These are phyloP conservation scores for Drosophila antonietae DNA, from an alignment of 2,888 invertebrate genomes.

Conservation along the genomic window DNA sequence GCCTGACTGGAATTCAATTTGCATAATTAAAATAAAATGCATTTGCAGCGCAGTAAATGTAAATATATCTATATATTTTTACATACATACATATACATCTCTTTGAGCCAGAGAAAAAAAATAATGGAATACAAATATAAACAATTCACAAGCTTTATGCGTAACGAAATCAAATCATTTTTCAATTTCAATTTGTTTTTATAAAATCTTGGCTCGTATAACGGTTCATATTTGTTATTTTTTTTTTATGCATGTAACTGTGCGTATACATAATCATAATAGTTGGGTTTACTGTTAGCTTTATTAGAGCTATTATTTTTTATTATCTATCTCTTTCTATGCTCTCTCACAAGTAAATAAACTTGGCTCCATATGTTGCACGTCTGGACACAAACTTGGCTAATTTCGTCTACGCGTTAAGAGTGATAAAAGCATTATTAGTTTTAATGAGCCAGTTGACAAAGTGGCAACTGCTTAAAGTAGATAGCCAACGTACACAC, in stretches of 20 bases:
- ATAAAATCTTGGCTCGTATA: conserved; percentile 6
- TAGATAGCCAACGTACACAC: conserved; percentile 8
- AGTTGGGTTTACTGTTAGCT: not conserved
- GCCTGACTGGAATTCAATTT: conserved; percentile 69
- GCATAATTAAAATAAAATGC: conserved; percentile 71
- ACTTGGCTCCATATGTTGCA: conserved; percentile 30
- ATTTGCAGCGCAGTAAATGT: conserved; percentile 49
- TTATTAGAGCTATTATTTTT: not conserved
- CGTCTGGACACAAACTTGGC: conserved; percentile 31
- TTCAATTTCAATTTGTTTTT: conserved; percentile 14
- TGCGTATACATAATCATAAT: not conserved
- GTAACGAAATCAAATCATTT: conserved; percentile 30
- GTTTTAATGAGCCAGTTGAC: conserved; percentile 42
- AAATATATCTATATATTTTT: conserved; percentile 34
- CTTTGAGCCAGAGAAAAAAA: not conserved
- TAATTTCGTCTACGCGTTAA: conserved; percentile 21
- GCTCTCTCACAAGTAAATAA: conserved; percentile 8
- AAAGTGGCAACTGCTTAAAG: conserved; percentile 20
- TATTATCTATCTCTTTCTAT: not conserved
- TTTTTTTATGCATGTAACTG: not conserved
- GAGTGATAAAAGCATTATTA: conserved; percentile 61
- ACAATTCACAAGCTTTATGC: conserved; percentile 41
- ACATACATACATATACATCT: not conserved
- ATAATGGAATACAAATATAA: conserved; percentile 39
- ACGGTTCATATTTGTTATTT: conserved; percentile 19